A percentile compares a stretch with the other conserved stretches of the same genome.
phyloP scores from a whole-genome alignment of 2,797 vertebrate genomes.

The Ceyx erithaca region DNA sequence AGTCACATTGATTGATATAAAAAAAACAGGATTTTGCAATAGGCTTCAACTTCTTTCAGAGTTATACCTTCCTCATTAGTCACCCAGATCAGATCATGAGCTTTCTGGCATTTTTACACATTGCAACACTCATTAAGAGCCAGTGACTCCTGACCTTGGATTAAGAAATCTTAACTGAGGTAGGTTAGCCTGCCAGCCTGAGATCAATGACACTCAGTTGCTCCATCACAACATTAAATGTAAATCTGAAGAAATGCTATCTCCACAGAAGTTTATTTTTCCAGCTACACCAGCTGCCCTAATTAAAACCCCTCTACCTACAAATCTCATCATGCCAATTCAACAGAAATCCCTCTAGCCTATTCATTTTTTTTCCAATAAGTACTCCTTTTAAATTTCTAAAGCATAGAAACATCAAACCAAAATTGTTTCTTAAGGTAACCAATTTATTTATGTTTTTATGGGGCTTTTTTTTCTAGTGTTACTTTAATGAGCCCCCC shows the following conservation, averaged over 20 bases:
- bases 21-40: background rate
- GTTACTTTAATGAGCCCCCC: background rate
- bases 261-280: background rate
- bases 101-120: background rate
- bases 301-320: background rate
- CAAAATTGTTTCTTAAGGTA: background rate
- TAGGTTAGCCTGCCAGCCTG: background rate
- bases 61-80: background rate
- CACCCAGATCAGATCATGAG: background rate
- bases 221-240: background rate
- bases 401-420: background rate
- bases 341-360: background rate
- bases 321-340: background rate
- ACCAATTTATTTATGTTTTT: background rate
- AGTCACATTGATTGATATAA: background rate
- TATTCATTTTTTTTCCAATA: background rate
- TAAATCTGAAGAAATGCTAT: background rate
- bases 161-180: slow-evolving; percentile 26
- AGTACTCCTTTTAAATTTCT: background rate
- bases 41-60: background rate
- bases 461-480: background rate
- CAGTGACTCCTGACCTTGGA: background rate
- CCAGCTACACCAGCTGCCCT: background rate
- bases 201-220: background rate
- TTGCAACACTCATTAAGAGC: background rate